Conservation (phyloP, 2,888 invertebrate species). For the Embidobia sp. region DNA sequence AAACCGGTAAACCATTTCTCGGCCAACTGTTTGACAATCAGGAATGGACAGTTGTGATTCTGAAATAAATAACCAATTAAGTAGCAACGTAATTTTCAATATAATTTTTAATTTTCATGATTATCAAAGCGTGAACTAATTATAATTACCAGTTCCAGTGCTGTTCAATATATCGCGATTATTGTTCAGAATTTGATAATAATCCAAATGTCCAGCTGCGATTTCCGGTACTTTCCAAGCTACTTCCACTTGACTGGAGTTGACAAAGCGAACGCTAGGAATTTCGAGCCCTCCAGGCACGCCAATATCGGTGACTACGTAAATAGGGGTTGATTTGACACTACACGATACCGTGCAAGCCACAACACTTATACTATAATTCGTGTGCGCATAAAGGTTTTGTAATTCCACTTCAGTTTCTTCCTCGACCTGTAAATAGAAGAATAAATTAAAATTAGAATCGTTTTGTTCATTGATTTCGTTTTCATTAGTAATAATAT, state of each 20-base stretch:
- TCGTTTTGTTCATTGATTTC: no score
- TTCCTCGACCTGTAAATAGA: slow-evolving; percentile 35
- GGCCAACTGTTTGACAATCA: slow-evolving; percentile 77
- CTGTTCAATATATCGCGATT: slow-evolving; percentile 75
- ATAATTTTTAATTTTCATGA: no score
- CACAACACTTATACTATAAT: slow-evolving; percentile 87
- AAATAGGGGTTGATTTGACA: slow-evolving; percentile 82
- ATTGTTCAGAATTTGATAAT: slow-evolving; percentile 82
- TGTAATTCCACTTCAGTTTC: slow-evolving; percentile 15
- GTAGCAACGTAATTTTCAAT: no score
- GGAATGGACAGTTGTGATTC: slow-evolving; percentile 76
- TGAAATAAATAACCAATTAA: slow-evolving; percentile 65
- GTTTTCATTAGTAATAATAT: no score
- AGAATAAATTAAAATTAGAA: no score
- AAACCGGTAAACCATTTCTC: slow-evolving; percentile 75
- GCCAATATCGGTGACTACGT: slow-evolving; percentile 85
- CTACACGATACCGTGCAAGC: slow-evolving; percentile 90
- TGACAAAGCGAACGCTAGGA: slow-evolving; percentile 80
- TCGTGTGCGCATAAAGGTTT: slow-evolving; percentile 84
- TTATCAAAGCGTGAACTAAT: no score
- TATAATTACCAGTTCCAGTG: slow-evolving; percentile 71
- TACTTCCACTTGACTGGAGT: slow-evolving; percentile 81
- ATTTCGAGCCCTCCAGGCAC: slow-evolving; percentile 82
- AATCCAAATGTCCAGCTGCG: slow-evolving; percentile 82
- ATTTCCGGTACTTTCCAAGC: slow-evolving; percentile 82